Base-by-base conservation (phyloP, 2,797 vertebrate species). In the Thripadectes ignobilis region DNA sequence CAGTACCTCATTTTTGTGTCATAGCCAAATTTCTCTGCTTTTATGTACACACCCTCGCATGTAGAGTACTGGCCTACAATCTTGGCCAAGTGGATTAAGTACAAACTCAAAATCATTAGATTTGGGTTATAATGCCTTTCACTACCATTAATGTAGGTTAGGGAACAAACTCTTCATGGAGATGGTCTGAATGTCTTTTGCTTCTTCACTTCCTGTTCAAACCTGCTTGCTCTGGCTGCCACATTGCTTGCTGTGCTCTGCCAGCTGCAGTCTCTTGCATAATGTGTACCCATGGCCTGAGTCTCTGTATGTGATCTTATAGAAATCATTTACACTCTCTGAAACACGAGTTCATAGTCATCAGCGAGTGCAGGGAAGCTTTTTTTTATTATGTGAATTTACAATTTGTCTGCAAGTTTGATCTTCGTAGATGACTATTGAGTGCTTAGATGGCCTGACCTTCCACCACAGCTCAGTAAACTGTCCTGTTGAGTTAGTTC, bases 1-100 rank as follows among this genome's bases (percentile, higher is more conserved):
- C 48, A 49, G 65, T 80, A 48, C 52, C 52, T 82, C 48, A 54
- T 92, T 91, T 92, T 74, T 93, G 88, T 95, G 86, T 94, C 73
- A 73, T 62, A 81, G 65, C 81, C 65, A 92, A 91, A 83, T 91
- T 88, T 81, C n/a, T 84, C 59, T 81, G 46, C 36, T 91, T 55
- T 92, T 85, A 55, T 43, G 69, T 92, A 61, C 38, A 88, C 52
- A 88, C 45, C 43, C 30, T 82, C 55, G 38, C 14, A 23, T 24
- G 55, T 36, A 68, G 55, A 29, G 36, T 55, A 52, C 32, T 69
- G 39, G n/a, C 41, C 30, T 58, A 59, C 9, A n/a, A 7, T 43
- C 32, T 15, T 6, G 7, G 62, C 78, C 58, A 72, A 80, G 61
- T 52, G 62, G 69, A 91, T 74, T 80, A 95, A 72, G 17, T 24